A percentile compares a stretch with the other conserved stretches of the same genome.
These are phyloP conservation scores for Beaufortia kweichowensis DNA, from an alignment of 2,113 vertebrate species.

Conservation along the genomic window DNA sequence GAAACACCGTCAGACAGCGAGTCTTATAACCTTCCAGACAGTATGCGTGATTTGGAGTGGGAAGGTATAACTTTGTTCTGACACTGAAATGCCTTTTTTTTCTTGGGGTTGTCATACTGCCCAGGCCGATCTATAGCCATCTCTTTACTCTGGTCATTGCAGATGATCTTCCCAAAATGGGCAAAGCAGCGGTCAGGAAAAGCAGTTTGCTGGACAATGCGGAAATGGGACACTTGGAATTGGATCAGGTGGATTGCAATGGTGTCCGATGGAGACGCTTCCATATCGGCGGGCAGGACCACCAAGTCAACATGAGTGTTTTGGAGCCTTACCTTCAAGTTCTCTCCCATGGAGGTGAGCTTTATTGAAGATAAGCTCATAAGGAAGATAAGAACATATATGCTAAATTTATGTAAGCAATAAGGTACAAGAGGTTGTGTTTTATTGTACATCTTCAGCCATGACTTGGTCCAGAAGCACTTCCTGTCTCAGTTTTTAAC, in stretches of 20 bases:
- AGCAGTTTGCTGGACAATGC: constrained; percentile 55
- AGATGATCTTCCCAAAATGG: constrained; percentile 78
- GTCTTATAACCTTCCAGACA: constrained; percentile 71
- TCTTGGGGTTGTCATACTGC: neutral
- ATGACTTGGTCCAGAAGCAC: too few species aligned
- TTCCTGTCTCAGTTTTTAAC: too few species aligned
- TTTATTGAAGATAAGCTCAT: neutral
- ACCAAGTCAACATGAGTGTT: constrained; percentile 77
- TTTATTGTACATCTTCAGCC: too few species aligned
- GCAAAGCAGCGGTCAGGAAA: constrained; percentile 28
- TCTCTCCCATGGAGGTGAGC: constrained; percentile 82
- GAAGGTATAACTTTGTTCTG: constrained; percentile 68
- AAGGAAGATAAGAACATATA: too few species aligned
- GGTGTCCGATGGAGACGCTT: constrained; percentile 80
- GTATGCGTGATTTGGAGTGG: constrained; percentile 79
- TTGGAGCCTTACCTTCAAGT: constrained; percentile 81
- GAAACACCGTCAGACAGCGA: constrained; percentile 83
- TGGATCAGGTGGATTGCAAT: constrained; percentile 71
- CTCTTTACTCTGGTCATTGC: neutral
- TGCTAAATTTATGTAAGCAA: too few species aligned
- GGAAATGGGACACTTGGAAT: constrained; percentile 64
- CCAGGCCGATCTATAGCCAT: neutral
- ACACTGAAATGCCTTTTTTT: neutral
- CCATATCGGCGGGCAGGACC: constrained; percentile 67
- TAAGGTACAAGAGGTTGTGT: too few species aligned